phyloP scores from a whole-genome alignment of 1,140 invertebrate genomes.

The Trichoplusia ni region DNA sequence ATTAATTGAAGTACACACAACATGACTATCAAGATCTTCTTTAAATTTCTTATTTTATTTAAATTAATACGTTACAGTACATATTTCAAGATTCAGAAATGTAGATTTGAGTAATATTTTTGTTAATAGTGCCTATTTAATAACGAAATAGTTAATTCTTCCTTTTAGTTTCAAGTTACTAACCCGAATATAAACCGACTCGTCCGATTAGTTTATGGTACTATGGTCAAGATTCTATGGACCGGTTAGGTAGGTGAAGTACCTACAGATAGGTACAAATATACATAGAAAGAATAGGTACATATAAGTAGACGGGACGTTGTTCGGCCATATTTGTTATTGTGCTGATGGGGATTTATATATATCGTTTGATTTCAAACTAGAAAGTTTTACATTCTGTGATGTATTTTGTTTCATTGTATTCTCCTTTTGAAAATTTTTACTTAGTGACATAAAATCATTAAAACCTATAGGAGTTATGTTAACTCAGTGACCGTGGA shows the following conservation, averaged over 20 bases:
- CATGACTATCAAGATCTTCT: too few relatives aligned
- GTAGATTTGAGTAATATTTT: too few relatives aligned
- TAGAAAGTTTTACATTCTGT: constrained; percentile 65
- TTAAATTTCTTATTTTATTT: too few relatives aligned
- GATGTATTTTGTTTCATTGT: constrained; percentile 70
- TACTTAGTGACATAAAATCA: constrained; percentile 58
- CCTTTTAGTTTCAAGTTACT: too few relatives aligned
- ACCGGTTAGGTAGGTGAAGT: neutral
- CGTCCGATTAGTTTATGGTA: too few relatives aligned
- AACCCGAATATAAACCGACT: too few relatives aligned
- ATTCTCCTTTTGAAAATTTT: constrained; percentile 50
- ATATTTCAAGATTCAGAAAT: too few relatives aligned
- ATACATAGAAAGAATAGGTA: neutral
- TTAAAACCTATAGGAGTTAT: constrained; percentile 57
- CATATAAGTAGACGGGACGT: constrained; percentile 59
- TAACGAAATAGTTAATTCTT: too few relatives aligned
- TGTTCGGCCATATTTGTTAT: constrained; percentile 81
- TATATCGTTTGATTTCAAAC: constrained; percentile 67
- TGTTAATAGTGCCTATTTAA: too few relatives aligned
- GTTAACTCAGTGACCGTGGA: constrained; percentile 67
- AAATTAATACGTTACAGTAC: too few relatives aligned
- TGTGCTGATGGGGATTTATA: constrained; percentile 76
- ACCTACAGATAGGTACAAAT: constrained; percentile 1
- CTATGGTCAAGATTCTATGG: too few relatives aligned
- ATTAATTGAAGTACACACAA: too few relatives aligned